Percentiles rank a stretch among this genome's conserved stretches.
phyloP scores from a whole-genome alignment of 2,888 invertebrate species.

The Cryptocephalus primarius region DNA sequence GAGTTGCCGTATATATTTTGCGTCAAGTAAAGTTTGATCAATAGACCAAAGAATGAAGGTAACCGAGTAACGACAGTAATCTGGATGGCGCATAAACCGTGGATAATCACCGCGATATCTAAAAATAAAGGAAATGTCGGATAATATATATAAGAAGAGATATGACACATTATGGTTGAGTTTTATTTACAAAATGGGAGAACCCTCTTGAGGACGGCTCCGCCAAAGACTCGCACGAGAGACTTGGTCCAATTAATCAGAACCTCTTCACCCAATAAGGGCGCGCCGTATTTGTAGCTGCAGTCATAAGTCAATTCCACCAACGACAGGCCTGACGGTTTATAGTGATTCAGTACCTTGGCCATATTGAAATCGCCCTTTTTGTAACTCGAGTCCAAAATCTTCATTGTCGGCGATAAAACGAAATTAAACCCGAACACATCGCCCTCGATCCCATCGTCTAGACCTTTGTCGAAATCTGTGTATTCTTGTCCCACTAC shows the following conservation, averaged over 20 bases:
- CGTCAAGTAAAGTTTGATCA: no score
- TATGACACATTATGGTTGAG: background rate
- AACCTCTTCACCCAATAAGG: constrained; percentile 37
- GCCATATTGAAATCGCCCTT: background rate
- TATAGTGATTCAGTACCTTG: constrained; percentile 8
- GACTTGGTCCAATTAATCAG: constrained; percentile 56
- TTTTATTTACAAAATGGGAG: constrained; percentile 40
- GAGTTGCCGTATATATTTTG: no score
- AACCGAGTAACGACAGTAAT: no score
- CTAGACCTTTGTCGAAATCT: constrained; percentile 51
- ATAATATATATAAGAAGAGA: no score
- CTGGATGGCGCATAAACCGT: no score
- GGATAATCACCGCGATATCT: no score
- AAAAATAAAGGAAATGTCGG: no score
- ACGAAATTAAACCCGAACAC: constrained; percentile 57
- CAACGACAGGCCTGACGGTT: constrained; percentile 37
- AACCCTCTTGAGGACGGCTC: constrained; percentile 49
- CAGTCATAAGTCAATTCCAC: constrained; percentile 40
- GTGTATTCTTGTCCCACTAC: constrained; percentile 61
- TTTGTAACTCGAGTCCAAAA: background rate
- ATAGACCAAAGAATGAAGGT: no score
- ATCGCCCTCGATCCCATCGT: constrained; percentile 58
- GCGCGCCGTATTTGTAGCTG: constrained; percentile 40
- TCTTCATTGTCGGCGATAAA: constrained; percentile 38
- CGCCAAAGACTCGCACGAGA: constrained; percentile 56